Percentiles rank a stretch among this genome's conserved stretches.
phyloP scores from a whole-genome alignment of 2,797 vertebrate genomes.

The Simalia tracyae region DNA sequence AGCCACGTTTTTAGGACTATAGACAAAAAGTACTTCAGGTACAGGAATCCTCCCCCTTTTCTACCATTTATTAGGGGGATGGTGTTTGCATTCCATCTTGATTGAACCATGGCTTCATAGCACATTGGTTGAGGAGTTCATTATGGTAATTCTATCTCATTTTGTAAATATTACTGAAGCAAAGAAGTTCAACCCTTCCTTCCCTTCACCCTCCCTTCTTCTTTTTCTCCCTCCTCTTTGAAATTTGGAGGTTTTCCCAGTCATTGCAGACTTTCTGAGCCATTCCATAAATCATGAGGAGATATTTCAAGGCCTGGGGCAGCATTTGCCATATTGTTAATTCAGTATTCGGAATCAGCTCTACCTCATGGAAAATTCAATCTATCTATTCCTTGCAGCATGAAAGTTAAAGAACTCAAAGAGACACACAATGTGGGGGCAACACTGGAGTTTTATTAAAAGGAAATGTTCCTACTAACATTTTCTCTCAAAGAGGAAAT shows the following conservation, averaged over 20 bases:
- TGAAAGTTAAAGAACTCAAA: background rate
- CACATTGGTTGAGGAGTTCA: background rate
- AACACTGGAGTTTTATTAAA: constrained; percentile 7
- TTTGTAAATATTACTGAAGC: constrained; percentile 19
- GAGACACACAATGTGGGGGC: background rate
- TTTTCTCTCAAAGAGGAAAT: constrained; percentile 7
- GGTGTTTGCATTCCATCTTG: background rate
- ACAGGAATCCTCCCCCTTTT: background rate
- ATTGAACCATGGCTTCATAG: background rate
- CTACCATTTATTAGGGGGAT: background rate
- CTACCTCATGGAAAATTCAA: constrained; percentile 27
- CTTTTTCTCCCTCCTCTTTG: background rate
- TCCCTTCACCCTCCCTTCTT: background rate
- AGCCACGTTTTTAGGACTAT: background rate
- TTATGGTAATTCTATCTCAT: background rate
- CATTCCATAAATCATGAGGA: constrained; percentile 6
- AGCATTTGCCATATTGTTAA: constrained; percentile 3
- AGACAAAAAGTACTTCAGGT: background rate
- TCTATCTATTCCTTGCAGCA: constrained; percentile 22
- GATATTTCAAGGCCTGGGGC: constrained; percentile 4
- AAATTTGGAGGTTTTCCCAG: constrained; percentile 30
- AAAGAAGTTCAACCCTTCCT: background rate
- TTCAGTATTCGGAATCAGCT: constrained; percentile 17
- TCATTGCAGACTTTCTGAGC: background rate
- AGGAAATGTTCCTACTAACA: background rate